Evolutionary conservation across 2,113 vertebrate species (phyloP).

Genomic region (Jacana jacana): DNA sequence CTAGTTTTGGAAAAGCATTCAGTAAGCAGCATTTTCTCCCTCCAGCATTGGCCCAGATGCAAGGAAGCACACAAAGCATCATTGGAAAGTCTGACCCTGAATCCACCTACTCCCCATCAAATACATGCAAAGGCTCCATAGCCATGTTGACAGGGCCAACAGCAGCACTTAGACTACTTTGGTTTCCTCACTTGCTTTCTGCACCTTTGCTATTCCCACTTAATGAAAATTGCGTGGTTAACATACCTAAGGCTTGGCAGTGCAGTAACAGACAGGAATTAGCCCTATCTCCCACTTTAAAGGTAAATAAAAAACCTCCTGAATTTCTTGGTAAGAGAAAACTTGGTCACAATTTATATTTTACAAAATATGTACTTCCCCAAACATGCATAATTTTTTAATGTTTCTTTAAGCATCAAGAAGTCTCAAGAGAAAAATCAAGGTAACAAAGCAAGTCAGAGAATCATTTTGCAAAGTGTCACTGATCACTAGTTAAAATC

Average conservation of each 20-base stretch:
- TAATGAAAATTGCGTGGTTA: not conserved
- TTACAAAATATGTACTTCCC: not conserved
- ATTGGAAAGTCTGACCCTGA: not conserved
- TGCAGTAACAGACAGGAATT: not conserved
- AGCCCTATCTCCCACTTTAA: not conserved
- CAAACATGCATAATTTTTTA: not conserved
- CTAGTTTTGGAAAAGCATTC: not conserved
- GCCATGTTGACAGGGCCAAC: not conserved
- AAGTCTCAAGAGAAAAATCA: not conserved
- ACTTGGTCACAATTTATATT: not conserved
- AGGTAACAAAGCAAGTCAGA: not conserved
- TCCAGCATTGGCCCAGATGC: not conserved
- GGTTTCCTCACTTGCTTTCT: not conserved
- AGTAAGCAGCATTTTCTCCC: not conserved
- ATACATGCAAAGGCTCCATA: not conserved
- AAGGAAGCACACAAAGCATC: not conserved
- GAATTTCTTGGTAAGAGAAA: not conserved
- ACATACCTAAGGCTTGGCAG: not conserved
- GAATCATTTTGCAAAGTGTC: not conserved
- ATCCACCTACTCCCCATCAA: not conserved
- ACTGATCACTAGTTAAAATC: not conserved
- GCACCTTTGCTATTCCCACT: not conserved
- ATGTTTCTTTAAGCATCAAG: not conserved
- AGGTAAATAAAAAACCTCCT: not conserved
- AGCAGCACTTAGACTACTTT: not conserved